Conservation (phyloP, 2,113 vertebrate species). For the Cranoglanis bouderius region DNA sequence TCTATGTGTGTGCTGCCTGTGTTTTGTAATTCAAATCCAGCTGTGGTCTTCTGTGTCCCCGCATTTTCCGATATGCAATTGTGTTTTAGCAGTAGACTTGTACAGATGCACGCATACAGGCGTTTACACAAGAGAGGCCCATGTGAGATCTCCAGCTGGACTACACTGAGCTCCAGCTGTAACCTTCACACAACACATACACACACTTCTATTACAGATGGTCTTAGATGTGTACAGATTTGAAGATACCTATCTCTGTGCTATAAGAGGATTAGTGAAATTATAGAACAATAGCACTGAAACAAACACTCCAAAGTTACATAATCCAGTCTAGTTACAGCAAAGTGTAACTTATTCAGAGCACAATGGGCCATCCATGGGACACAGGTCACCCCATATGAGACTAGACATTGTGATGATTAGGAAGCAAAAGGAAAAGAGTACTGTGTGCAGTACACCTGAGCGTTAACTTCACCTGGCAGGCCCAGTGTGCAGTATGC, state of each 20-base stretch:
- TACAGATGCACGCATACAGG: background rate
- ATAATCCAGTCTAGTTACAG: background rate
- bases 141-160: conserved; percentile 17
- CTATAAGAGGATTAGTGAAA: conserved; percentile 8
- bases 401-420: background rate
- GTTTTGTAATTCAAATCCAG: conserved; percentile 30
- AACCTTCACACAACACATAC: conserved; percentile 15
- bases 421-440: background rate
- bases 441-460: background rate
- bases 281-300: background rate
- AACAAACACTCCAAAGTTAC: conserved; percentile 37
- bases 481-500: background rate
- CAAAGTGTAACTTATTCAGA: background rate
- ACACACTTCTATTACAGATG: conserved; percentile 31
- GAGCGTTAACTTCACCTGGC: background rate
- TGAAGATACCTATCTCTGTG: background rate
- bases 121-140: conserved; percentile 6
- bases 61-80: background rate
- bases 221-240: conserved; percentile 32
- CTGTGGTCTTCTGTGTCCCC: conserved; percentile 2
- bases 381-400: conserved; percentile 13
- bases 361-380: conserved; percentile 6
- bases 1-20: background rate
- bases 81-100: background rate
- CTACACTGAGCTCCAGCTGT: conserved; percentile 6